These are phyloP conservation scores for Alethe castanea DNA, from an alignment of 2,113 vertebrate genomes.

Conservation along the genomic window DNA sequence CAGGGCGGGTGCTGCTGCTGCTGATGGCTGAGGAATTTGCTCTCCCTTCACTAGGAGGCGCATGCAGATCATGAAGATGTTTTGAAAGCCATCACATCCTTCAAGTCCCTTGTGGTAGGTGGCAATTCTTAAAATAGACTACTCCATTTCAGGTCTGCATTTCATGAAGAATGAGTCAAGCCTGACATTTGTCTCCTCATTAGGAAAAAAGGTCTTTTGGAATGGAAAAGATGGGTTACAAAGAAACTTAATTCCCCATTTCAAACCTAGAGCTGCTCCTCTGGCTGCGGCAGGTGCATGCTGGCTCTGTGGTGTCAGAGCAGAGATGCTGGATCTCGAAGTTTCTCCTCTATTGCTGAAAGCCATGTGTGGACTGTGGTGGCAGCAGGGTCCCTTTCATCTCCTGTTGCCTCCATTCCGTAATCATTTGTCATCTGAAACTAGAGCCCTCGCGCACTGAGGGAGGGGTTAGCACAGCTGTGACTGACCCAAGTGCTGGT, in stretches of 20 bases:
- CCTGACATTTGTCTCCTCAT: slow-evolving; percentile 49
- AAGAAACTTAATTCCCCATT: background rate
- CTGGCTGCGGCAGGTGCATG: background rate
- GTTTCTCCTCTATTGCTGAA: slow-evolving; percentile 37
- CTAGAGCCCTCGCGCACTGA: background rate
- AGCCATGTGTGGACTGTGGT: background rate
- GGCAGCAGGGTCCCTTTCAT: slow-evolving; percentile 26
- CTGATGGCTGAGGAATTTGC: background rate
- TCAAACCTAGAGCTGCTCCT: background rate
- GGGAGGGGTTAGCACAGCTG: background rate
- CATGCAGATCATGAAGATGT: slow-evolving; percentile 94
- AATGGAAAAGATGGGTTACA: slow-evolving; percentile 63
- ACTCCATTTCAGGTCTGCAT: slow-evolving; percentile 39
- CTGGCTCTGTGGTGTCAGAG: background rate
- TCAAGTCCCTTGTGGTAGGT: slow-evolving; percentile 93
- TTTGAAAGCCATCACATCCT: slow-evolving; percentile 84
- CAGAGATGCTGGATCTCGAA: background rate
- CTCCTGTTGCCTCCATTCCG: slow-evolving; percentile 11
- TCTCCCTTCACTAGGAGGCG: slow-evolving; percentile 82
- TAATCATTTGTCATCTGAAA: background rate
- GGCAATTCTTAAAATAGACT: slow-evolving; percentile 52
- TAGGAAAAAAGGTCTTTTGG: slow-evolving; percentile 37
- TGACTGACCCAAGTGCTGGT: background rate
- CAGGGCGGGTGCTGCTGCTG: background rate
- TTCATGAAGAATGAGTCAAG: slow-evolving; percentile 47